A percentile compares a stretch with the other conserved stretches of the same genome.
Evolutionary conservation across 2,888 invertebrate genomes (phyloP).

Genomic region (Calephelis perditalis): DNA sequence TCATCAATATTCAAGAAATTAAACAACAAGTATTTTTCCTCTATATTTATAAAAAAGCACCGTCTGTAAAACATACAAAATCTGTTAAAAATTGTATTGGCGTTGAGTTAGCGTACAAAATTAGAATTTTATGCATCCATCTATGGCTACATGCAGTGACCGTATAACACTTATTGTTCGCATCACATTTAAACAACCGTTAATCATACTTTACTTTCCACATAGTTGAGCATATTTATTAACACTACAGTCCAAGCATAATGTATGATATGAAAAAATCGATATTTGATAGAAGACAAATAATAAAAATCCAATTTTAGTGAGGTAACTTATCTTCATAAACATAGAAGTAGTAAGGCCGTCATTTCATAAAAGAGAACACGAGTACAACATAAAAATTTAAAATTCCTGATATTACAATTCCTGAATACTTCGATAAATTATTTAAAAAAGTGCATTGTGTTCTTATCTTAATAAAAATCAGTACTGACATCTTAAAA

Average conservation of each 20-base stretch:
- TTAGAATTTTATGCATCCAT: constrained; percentile 47
- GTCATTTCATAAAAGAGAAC: constrained; percentile 36
- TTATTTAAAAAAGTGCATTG: constrained; percentile 44
- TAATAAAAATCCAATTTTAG: constrained; percentile 38
- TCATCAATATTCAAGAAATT: too few species aligned
- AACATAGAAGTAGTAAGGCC: constrained; percentile 15
- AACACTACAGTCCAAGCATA: constrained; percentile 34
- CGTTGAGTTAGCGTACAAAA: constrained; percentile 63
- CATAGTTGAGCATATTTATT: constrained; percentile 62
- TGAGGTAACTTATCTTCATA: constrained; percentile 56
- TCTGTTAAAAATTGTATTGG: constrained; percentile 62
- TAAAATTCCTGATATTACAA: neutral
- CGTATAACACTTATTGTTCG: constrained; percentile 58
- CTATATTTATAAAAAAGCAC: constrained; percentile 75
- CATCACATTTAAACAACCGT: constrained; percentile 31
- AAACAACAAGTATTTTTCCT: constrained; percentile 30
- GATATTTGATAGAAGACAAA: constrained; percentile 9
- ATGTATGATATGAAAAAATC: constrained; percentile 16
- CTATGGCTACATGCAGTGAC: constrained; percentile 45
- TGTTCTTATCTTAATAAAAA: constrained; percentile 57
- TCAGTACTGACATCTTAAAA: constrained; percentile 64
- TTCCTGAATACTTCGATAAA: constrained; percentile 10
- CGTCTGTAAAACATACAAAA: constrained; percentile 76
- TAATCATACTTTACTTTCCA: constrained; percentile 35
- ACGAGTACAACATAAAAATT: constrained; percentile 40